Base-by-base conservation (phyloP, 2,113 vertebrate genomes). In the Alectura lathami region DNA sequence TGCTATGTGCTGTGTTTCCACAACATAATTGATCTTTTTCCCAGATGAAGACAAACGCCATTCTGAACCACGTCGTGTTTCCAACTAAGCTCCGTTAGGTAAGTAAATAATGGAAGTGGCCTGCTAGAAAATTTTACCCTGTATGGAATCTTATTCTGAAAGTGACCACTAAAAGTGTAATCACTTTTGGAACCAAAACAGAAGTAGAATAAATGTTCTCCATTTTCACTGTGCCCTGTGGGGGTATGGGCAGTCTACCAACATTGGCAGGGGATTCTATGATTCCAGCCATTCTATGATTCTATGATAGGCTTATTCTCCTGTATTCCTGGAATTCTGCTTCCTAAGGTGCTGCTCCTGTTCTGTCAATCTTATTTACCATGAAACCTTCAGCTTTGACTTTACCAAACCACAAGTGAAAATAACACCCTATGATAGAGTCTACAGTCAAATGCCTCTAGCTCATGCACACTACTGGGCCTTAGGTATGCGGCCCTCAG, bases 11-110 rank as follows among this genome's bases (percentile, higher is more conserved):
- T 56, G 68, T 93, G 91, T 96, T 97, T 97, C 94, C 92, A 95
- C 96, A 97, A 92, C 78, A 96, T 66, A 93, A 97, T 97, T 94
- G 97, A 97, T 98, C 89, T 97, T 95, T 60, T 34, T 54, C 68
- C 86, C 89, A 47, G 51, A 48, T 40, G 91, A 83, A 96, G 70
- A 78, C 95, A 97, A 97, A 96, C 91, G 94, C 91, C 92, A 77
- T 90, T 36, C 66, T 76, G 45, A 95, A 57, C 57, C 88, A 87
- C 53, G 48, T 69, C 86, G 38, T 40, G 53, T n/a, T 95, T 84
- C 94, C 86, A 86, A 38, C 57, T 40, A 2, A 76, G 64, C 50
- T 57, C 9, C 13, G n/a, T 21, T 45, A 27, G 47, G 75, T 40
- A 77, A 59, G 22, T 21, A 38, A 90, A 48, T 26, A 21, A 54